Evolutionary conservation across 2,113 vertebrate genomes (phyloP), one percentile per base, ranked within the genome.

Genomic region (Tragulus kanchil): DNA sequence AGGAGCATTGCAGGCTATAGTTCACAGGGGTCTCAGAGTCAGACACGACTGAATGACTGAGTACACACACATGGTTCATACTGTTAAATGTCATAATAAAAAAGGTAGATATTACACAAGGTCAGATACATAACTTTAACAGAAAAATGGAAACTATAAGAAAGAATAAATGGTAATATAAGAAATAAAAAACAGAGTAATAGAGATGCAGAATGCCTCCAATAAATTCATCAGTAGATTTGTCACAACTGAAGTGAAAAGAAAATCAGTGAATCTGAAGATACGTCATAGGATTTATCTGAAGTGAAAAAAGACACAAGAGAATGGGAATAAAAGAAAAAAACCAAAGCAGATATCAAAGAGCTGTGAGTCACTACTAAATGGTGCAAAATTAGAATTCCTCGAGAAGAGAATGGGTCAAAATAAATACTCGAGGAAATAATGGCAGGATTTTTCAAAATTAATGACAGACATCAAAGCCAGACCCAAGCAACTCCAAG

Each of bases 381-480:
- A n/a, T 71, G n/a, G 15, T 7, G 6, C 31, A 82, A 62, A 52
- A 23, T 69, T 15, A 85, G 69, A 93, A 82, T 88, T 15, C n/a
- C 25, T 12, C 14, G 59, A 67, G 31, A 64, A 23, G 52, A 58
- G 23, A 78, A 78, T 6, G 9, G 16, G 36, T 31, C 28, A 50
- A 81, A 85, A 36, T 56, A 86, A 93, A 77, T 36, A 65, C 14
- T 48, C 81, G 5, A 86, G 67, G 87, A 95, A 82, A 77, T 83
- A 28, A 58, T 36, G 21, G 31, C 12, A 77, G 54, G 67, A 48
- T 52, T 86, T 56, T 89, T n/a, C 13, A 48, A 84, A 84, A 92
- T 87, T 84, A 83, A 59, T 79, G 26, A 78, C 61, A 78, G n/a
- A 84, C 21, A 84, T 13, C 69, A 88, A 90, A 96, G 25, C 16